Base-by-base conservation (phyloP, 2,888 invertebrate genomes). In the Luperina testacea region DNA sequence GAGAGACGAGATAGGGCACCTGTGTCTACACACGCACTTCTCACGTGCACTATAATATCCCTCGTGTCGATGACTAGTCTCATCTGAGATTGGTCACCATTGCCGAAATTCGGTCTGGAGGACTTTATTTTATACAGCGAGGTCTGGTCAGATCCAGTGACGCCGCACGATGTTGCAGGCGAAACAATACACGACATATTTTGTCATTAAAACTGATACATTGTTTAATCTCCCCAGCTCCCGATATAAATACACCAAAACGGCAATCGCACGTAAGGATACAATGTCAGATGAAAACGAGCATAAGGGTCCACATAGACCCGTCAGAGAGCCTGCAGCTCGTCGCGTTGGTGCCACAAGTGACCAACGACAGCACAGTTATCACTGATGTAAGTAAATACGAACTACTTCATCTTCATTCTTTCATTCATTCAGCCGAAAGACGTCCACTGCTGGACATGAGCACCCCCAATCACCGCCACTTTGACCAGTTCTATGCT, bases 271-370 rank as follows among this genome's bases (percentile, higher is more conserved):
- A 73, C 6, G 71, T 90, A 15, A 77, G 80, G 68, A 79, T 92
- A 53, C 75, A 76, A 42, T 91, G 91, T 71, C 88, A 83, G 65
- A 83, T 72, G 3, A 53, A 38, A 0, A 1, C n/a, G 0, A 78
- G 3, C 13, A 48, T 90, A 32, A 79, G 74, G 17, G 75, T 90
- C 61, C 82, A 89, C 45, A 83, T 89, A 78, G 65, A 69, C 0
- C 80, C 88, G 0, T 86, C 85, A 4, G 45, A 83, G 27, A 76
- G 70, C 38, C 83, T 75, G 82, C 92, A 92, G 77, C 74, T 92
- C 0, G 83, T 92, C 17, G 72, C 90, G 2, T 72, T 92, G 27
- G 76, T 90, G 7, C 90, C 91, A 20, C 78, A 86, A 1, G 27
- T 65, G 11, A 73, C 7, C 6, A 73, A 82, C 17, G 59, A 77